phyloP scores from a whole-genome alignment of 2,113 vertebrate species.

The Entelurus aequoreus region DNA sequence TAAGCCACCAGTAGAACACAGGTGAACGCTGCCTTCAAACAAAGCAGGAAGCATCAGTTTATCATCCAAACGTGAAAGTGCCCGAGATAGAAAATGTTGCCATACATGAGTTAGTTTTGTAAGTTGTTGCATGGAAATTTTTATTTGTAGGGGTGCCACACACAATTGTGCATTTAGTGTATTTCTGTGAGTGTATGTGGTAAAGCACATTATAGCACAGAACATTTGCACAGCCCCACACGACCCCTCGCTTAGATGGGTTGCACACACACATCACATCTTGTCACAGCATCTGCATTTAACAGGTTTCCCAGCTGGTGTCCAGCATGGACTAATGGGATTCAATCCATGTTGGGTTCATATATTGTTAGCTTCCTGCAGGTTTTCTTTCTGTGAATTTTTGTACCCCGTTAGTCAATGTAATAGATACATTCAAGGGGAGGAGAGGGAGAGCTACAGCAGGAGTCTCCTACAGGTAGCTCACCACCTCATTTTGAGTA shows the following conservation, averaged over 20 bases:
- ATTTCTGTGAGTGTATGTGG: too few relatives aligned
- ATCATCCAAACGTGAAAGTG: constrained; percentile 36
- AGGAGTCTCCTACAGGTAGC: neutral
- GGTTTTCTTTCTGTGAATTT: neutral
- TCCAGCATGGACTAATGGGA: too few relatives aligned
- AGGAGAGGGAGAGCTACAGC: too few relatives aligned
- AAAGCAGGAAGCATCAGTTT: constrained; percentile 8
- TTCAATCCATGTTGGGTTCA: too few relatives aligned
- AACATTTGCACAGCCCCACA: neutral
- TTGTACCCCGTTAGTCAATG: neutral
- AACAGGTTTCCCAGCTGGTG: neutral
- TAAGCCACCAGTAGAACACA: neutral
- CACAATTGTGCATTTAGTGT: neutral
- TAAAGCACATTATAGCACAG: too few relatives aligned
- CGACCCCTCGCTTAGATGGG: neutral
- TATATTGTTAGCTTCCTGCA: neutral
- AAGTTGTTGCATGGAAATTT: constrained; percentile 28
- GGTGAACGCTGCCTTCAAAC: constrained; percentile 1
- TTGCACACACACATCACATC: neutral
- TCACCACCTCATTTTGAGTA: too few relatives aligned
- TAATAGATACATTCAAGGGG: neutral
- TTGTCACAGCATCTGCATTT: too few relatives aligned
- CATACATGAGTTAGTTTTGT: constrained; percentile 36
- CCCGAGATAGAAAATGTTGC: constrained; percentile 48
- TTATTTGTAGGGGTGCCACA: constrained; percentile 8